Percentiles rank a stretch among this genome's conserved stretches.
phyloP scores from a whole-genome alignment of 2,113 vertebrate species.

The Laticauda colubrina region DNA sequence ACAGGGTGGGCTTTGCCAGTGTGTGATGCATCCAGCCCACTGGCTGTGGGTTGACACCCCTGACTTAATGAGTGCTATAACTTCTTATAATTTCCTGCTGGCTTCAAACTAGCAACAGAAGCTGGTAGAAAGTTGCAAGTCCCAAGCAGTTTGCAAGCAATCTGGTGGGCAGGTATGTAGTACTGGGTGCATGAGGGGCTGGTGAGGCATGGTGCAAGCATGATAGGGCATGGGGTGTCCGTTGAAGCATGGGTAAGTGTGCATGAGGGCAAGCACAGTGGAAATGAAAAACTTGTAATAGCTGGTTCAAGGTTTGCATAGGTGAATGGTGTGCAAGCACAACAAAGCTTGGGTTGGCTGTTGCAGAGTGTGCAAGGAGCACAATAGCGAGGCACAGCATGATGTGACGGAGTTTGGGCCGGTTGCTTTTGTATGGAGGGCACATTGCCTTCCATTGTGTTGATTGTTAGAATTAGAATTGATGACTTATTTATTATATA shows the following conservation, averaged over 20 bases:
- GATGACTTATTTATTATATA: background rate
- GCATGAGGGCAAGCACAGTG: background rate
- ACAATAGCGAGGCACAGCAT: background rate
- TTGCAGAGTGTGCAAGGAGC: background rate
- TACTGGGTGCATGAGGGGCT: background rate
- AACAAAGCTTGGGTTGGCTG: background rate
- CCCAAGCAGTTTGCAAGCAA: background rate
- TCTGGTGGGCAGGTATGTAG: background rate
- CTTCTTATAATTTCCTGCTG: background rate
- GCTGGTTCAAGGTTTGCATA: background rate
- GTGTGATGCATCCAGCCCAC: too few relatives aligned
- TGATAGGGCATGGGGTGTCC: background rate
- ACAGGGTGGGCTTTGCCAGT: accelerated
- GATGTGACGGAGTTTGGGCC: background rate
- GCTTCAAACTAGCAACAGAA: background rate
- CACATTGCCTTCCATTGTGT: background rate
- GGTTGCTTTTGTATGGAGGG: background rate
- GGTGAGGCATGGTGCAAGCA: background rate
- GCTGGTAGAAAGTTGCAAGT: background rate
- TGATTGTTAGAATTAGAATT: background rate
- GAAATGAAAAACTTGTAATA: background rate
- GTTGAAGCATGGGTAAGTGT: background rate
- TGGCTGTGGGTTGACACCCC: too few relatives aligned
- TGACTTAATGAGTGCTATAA: background rate
- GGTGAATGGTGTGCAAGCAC: background rate